A percentile compares a stretch with the other conserved stretches of the same genome.
Conservation (phyloP, 2,888 invertebrate genomes). For the Drosophila quinaria region DNA sequence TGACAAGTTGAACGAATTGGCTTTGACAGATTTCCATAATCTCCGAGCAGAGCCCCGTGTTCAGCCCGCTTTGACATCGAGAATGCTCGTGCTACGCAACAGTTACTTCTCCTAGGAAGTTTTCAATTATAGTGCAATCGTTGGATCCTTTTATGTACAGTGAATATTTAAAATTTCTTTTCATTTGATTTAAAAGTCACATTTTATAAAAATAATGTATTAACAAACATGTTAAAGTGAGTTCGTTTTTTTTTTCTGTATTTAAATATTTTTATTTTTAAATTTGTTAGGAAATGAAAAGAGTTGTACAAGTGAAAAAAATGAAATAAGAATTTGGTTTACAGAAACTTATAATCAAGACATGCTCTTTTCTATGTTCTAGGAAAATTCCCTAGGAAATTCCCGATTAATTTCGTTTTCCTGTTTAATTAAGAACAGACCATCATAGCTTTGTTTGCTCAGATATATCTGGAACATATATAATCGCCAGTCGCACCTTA, state of each 20-base stretch:
- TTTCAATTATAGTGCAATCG: not conserved
- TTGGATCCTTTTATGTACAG: not conserved
- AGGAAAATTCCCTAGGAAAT: too few relatives aligned
- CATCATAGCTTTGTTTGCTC: too few relatives aligned
- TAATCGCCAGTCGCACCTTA: not conserved
- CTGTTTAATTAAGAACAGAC: not conserved
- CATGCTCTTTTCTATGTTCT: too few relatives aligned
- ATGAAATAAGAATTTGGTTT: too few relatives aligned
- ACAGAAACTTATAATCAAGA: too few relatives aligned
- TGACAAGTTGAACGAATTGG: not conserved
- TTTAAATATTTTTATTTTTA: too few relatives aligned
- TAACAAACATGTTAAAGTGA: too few relatives aligned
- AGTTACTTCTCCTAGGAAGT: constrained; percentile 32
- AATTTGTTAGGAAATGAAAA: too few relatives aligned
- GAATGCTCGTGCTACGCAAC: constrained; percentile 12
- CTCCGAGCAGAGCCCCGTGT: not conserved
- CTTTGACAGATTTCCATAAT: not conserved
- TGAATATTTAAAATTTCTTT: not conserved
- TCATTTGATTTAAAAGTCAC: not conserved
- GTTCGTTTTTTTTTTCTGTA: too few relatives aligned
- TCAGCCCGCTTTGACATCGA: constrained; percentile 4
- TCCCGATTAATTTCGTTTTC: not conserved
- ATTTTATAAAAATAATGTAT: too few relatives aligned
- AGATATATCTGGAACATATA: not conserved
- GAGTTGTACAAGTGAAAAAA: too few relatives aligned